Base-by-base conservation (phyloP, 2,113 vertebrate species). In the Carlito syrichta region DNA sequence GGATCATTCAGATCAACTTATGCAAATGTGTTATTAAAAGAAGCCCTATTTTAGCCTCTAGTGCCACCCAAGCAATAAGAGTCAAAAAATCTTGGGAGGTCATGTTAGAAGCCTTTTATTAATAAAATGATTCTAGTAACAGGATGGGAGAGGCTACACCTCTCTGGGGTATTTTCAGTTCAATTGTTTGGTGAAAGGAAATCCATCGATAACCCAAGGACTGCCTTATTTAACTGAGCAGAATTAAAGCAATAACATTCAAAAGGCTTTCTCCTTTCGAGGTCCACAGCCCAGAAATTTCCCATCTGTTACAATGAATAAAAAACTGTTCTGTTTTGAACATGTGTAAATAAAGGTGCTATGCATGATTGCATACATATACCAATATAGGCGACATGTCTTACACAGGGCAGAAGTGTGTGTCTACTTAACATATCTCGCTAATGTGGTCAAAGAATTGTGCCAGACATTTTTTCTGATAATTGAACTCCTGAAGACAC, bases 11-110 rank as follows among this genome's bases (percentile, higher is more conserved):
- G 98, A 99, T 99, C 98, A 98, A 96, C 96, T 98, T 99, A 99
- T 99, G 98, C 98, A 99, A 99, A 99, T 99, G 94, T 97, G 97
- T 98, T 98, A 98, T 98, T 99, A 99, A 98, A 98, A 98, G 97
- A 97, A 98, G 95, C 94, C 97, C 94, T 93, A 54, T 98, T 98
- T 98, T 98, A 98, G 98, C 98, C 98, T 98, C 98, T 98, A 97
- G 98, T 98, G 97, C 98, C 98, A 98, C 98, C 97, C 97, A 98
- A 98, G 98, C 98, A 98, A 98, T 98, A 98, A 98, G 98, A 98
- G 95, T 98, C 97, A 98, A 98, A 99, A 99, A 98, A 98, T 95
- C 97, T 97, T 97, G 69, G 62, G 93, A 98, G 97, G 98, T 97
- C 97, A 94, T 30, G 92, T 97, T 96, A 84, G 92, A 98, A 97